phyloP scores from a whole-genome alignment of 2,113 vertebrate species.

The Eudyptes chrysolophus region DNA sequence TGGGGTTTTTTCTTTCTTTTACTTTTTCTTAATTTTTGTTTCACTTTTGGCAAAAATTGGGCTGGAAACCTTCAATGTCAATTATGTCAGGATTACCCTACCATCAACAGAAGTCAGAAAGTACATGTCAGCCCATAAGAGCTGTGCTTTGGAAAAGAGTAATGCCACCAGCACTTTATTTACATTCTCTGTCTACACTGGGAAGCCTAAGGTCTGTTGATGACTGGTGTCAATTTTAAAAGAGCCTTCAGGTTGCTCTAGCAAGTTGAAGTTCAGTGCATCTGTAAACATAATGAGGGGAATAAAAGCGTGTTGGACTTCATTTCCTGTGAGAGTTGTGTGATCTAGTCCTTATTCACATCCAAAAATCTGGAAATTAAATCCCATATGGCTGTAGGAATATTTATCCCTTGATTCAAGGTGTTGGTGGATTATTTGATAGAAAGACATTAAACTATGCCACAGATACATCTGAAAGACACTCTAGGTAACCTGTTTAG shows the following conservation, averaged over 20 bases:
- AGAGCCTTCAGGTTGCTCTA: neutral
- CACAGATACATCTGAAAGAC: neutral
- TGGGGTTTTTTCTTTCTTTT: neutral
- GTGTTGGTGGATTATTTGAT: neutral
- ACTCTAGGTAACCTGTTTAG: neutral
- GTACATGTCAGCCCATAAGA: neutral
- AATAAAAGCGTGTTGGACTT: neutral
- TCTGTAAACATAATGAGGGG: neutral
- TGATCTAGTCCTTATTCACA: neutral
- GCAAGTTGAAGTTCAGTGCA: neutral
- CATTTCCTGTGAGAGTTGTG: neutral
- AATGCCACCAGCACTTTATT: neutral
- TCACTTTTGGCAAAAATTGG: neutral
- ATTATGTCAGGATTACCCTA: neutral
- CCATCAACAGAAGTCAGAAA: neutral
- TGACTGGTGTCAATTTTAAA: neutral
- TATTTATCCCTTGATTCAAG: neutral
- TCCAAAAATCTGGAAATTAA: neutral
- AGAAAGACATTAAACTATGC: neutral
- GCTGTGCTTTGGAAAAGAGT: neutral
- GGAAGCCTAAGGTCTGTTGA: neutral
- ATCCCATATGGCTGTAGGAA: neutral
- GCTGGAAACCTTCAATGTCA: neutral
- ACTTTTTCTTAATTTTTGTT: neutral
- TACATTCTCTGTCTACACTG: neutral